These are phyloP conservation scores for Rhabdornis inornatus DNA, from an alignment of 2,113 vertebrate species.

Conservation along the genomic window DNA sequence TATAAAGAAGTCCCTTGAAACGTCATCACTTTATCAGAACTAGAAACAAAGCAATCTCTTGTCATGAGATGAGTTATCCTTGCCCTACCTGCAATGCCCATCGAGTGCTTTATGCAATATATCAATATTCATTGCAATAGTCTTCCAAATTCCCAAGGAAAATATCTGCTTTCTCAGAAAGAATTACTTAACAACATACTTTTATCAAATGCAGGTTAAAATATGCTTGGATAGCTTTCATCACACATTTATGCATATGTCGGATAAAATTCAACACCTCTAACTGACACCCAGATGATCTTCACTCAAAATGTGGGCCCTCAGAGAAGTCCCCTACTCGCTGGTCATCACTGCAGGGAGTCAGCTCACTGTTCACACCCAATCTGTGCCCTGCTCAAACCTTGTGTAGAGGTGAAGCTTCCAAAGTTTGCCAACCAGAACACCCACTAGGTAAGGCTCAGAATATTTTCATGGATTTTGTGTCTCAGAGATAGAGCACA, in stretches of 20 bases:
- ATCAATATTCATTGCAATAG: background rate
- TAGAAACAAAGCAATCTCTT: background rate
- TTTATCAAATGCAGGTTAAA: background rate
- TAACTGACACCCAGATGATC: background rate
- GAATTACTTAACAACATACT: background rate
- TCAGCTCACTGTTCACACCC: background rate
- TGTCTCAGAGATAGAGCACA: background rate
- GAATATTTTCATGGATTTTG: background rate
- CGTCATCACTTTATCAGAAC: background rate
- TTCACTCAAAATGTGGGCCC: background rate
- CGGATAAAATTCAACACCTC: background rate
- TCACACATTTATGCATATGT: fast-evolving
- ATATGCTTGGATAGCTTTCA: background rate
- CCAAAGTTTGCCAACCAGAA: background rate
- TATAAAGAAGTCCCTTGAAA: background rate
- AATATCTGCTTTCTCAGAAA: background rate
- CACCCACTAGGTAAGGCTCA: background rate
- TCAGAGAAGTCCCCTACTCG: background rate
- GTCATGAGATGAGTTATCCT: background rate
- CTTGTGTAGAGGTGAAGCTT: background rate
- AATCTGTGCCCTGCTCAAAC: background rate
- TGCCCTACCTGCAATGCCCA: background rate
- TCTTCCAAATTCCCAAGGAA: background rate
- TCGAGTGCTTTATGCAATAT: background rate
- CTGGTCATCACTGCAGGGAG: fast-evolving